Percentiles rank a stretch among this genome's conserved stretches.
These are phyloP conservation scores for Baronia brevicornis DNA, from an alignment of 2,888 invertebrate species.

Conservation along the genomic window DNA sequence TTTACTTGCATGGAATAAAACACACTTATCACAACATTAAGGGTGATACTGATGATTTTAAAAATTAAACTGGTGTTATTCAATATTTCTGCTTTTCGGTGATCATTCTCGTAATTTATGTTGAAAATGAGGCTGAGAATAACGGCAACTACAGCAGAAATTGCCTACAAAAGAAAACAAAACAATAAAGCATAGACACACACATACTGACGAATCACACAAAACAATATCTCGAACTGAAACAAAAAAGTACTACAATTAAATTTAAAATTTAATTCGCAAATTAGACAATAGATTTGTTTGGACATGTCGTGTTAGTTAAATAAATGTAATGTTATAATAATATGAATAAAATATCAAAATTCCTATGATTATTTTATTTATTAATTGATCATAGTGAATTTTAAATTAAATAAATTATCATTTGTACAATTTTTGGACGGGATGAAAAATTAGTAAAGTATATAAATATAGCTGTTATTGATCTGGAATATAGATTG, in stretches of 20 bases:
- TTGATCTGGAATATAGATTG: too few species aligned
- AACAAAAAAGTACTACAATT: conserved; percentile 19
- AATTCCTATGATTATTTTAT: too few species aligned
- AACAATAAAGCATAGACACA: conserved; percentile 29
- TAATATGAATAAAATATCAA: too few species aligned
- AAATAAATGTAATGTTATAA: too few species aligned
- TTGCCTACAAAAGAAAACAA: conserved; percentile 61
- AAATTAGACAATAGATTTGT: too few species aligned
- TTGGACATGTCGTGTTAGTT: too few species aligned
- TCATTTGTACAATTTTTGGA: too few species aligned
- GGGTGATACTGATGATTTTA: conserved; percentile 75
- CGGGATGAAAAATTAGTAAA: too few species aligned
- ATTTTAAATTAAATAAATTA: too few species aligned
- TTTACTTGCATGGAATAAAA: conserved; percentile 74
- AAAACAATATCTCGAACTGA: conserved; percentile 22
- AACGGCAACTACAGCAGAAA: conserved; percentile 76
- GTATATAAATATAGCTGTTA: too few species aligned
- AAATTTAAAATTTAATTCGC: too few species aligned
- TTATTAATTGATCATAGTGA: too few species aligned
- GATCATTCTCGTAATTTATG: conserved; percentile 77
- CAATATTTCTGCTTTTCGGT: conserved; percentile 73
- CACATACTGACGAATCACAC: conserved; percentile 17
- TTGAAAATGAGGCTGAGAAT: conserved; percentile 76
- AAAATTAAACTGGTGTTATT: conserved; percentile 77
- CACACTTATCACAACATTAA: conserved; percentile 77